Evolutionary conservation across 1,140 invertebrate species (phyloP).

Genomic region (Neelides sp.): DNA sequence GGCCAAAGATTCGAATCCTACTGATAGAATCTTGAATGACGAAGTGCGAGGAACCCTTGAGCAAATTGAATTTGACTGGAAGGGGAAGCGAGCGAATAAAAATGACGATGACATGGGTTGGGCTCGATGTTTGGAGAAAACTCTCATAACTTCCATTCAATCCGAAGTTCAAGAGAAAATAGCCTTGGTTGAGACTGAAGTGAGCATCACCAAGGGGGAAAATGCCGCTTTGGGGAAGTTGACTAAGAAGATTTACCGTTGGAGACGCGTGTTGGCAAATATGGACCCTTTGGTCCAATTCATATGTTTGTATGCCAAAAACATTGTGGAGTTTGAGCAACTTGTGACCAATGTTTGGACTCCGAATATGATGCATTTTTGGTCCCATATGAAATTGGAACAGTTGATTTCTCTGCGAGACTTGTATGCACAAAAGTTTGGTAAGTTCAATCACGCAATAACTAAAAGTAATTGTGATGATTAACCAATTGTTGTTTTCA

Average conservation of each 20-base stretch:
- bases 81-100: too few species aligned
- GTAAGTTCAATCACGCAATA: too few species aligned
- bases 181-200: neutral
- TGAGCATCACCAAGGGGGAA: neutral
- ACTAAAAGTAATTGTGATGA: too few species aligned
- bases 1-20: too few species aligned
- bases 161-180: constrained; percentile 5
- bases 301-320: constrained; percentile 5
- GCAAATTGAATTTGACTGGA: too few species aligned
- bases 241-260: constrained; percentile 13
- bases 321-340: constrained; percentile 1
- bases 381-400: constrained; percentile 12
- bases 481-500: too few species aligned
- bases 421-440: too few species aligned
- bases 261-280: constrained; percentile 20
- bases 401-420: neutral
- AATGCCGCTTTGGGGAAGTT: neutral
- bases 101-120: constrained; percentile 5
- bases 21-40: neutral
- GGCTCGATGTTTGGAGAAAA: constrained; percentile 8
- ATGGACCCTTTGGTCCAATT: constrained; percentile 20
- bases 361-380: constrained; percentile 13
- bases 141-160: constrained; percentile 6
- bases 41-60: too few species aligned
- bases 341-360: constrained; percentile 11